Evolutionary conservation across 2,113 vertebrate genomes (phyloP), one percentile per base, ranked within the genome.

Genomic region (Urocynchramus pylzowi): DNA sequence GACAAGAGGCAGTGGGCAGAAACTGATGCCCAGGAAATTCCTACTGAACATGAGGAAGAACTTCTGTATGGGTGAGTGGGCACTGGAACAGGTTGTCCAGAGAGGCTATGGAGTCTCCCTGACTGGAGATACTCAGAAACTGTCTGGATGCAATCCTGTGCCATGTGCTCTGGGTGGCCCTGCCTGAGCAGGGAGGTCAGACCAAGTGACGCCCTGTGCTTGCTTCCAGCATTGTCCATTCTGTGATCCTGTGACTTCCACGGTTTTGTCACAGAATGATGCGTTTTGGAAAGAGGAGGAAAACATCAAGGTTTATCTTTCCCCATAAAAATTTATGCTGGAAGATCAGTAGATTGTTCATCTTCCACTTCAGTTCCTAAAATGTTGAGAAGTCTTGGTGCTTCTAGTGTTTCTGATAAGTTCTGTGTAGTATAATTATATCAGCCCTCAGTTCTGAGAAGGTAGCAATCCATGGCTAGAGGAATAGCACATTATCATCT

Each of bases 11-110:
- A 61, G 1, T 2, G 5, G 13, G 11, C 39, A 68, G 54, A 19
- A 68, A 22, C 17, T 35, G 45, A 60, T 41, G 20, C 24, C 0
- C n/a, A 60, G 61, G 13, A n/a, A 31, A n/a, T 60, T 75, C n/a
- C 39, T 24, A 7, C 20, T 60, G 39, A 30, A 39, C 2, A 7
- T 4, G 11, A 47, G 6, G 69, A 52, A 75, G 30, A 60, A 18
- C 7, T n/a, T n/a, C 10, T 39, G 13, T n/a, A 17, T 0, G 0
- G 16, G 39, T 67, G 7, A 8, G 2, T 1, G 6, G 37, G 1
- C 33, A 26, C 33, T 15, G 19, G 13, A 21, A 26, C 7, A n/a
- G 69, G 0, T 15, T n/a, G 4, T 1, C 20, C 13, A 14, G 28
- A 17, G 37, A 75, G 23, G 18, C 0, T 21, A 24, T 67, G 60